Evolutionary conservation across 2,888 invertebrate genomes (phyloP).

Genomic region (Drosophila picticornis): DNA sequence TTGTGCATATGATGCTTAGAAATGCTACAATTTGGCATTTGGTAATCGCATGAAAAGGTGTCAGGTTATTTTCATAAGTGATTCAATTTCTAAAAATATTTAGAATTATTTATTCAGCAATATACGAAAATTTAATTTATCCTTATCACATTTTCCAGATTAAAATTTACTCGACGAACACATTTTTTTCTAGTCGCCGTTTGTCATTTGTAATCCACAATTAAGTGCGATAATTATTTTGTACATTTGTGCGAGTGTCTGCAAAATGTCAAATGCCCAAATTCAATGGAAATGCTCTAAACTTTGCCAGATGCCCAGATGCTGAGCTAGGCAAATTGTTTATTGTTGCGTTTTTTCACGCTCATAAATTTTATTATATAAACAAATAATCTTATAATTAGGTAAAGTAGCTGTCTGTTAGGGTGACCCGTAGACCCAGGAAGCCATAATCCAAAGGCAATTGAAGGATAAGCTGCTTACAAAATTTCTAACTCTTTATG

Average conservation of each 20-base stretch:
- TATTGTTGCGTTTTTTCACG: conserved; percentile 32
- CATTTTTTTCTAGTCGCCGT: conserved; percentile 19
- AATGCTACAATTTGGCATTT: conserved; percentile 66
- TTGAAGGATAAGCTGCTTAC: not conserved
- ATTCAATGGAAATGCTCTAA: conserved; percentile 27
- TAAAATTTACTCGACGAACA: not conserved
- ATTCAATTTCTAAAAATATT: not conserved
- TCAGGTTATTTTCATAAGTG: not conserved
- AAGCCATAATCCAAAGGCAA: not conserved
- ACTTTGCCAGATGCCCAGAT: conserved; percentile 62
- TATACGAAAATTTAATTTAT: not conserved
- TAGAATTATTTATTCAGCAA: not conserved
- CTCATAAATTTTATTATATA: conserved; percentile 64
- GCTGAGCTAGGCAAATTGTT: conserved; percentile 18
- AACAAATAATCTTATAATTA: conserved; percentile 73
- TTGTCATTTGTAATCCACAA: conserved; percentile 63
- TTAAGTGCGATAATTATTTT: conserved; percentile 50
- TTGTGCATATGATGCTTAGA: conserved; percentile 40
- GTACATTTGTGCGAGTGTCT: conserved; percentile 53
- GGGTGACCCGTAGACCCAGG: conserved; percentile 13
- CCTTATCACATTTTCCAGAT: not conserved
- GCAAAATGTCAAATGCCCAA: conserved; percentile 58
- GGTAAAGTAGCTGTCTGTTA: conserved; percentile 60
- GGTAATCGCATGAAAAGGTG: conserved; percentile 22
- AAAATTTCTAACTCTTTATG: not conserved